These are phyloP conservation scores for Athripsodes cinereus DNA, from an alignment of 2,888 invertebrate species.

Conservation along the genomic window DNA sequence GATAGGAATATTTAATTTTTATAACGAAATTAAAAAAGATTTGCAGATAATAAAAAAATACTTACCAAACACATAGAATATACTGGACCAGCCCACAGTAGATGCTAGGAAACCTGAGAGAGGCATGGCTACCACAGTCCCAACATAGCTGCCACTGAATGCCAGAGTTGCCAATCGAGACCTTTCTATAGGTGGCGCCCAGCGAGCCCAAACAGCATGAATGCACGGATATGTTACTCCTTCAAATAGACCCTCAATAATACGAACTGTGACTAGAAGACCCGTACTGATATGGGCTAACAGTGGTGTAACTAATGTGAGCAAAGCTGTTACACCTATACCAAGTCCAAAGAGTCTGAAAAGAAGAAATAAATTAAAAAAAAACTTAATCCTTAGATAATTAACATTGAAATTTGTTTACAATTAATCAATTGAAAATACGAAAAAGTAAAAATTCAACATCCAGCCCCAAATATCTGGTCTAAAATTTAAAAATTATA, in stretches of 20 bases:
- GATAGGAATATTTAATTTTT: not conserved
- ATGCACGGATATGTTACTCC: conserved; percentile 75
- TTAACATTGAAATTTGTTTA: too few relatives aligned
- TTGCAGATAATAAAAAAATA: not conserved
- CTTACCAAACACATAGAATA: conserved; percentile 74
- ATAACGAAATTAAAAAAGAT: not conserved
- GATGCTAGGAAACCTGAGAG: conserved; percentile 67
- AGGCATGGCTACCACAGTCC: conserved; percentile 79
- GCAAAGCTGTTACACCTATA: conserved; percentile 68
- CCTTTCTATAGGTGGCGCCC: conserved; percentile 76
- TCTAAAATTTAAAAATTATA: too few relatives aligned
- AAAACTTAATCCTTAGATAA: too few relatives aligned
- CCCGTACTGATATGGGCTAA: conserved; percentile 67
- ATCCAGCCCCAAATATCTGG: too few relatives aligned
- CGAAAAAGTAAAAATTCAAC: too few relatives aligned
- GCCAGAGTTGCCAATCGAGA: conserved; percentile 75
- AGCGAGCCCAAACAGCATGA: conserved; percentile 77
- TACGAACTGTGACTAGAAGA: conserved; percentile 64
- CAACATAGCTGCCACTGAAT: conserved; percentile 80
- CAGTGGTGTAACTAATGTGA: conserved; percentile 75
- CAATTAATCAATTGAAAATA: too few relatives aligned
- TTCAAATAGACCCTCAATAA: conserved; percentile 77
- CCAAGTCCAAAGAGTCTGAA: conserved; percentile 67
- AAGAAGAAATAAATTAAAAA: too few relatives aligned
- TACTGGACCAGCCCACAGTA: conserved; percentile 71